Base-by-base conservation (phyloP, 2,797 vertebrate species). In the Craterocephalus amniculus region DNA sequence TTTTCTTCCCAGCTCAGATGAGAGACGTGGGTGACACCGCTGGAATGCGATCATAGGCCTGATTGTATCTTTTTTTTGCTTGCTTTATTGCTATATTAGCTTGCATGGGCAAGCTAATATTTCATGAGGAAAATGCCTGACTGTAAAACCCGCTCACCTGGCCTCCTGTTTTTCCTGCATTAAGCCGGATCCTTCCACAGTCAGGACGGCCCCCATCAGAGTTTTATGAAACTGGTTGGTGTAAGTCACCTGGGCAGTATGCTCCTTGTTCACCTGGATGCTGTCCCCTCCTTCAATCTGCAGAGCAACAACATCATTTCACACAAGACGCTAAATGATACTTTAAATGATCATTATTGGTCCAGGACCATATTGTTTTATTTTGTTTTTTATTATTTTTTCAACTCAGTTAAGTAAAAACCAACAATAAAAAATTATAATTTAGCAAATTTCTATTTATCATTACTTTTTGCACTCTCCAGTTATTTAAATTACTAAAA, bases 261-360 rank as follows among this genome's bases (percentile, higher is more conserved):
- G 13, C 62, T 82, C 34, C 61, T 40, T 78, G 48, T 63, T 81
- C 62, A 87, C 10, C 70, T 64, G 51, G 67, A 92, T 49, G 9
- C 8, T 49, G 77, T 87, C 76, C 0, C 88, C 90, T 27, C 85
- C 88, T 63, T 85, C 70, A 2, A 93, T 72, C 92, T 92, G 80
- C 7, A 55, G n/a, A 68, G 38, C 60, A 67, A 16, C 3, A 20
- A 59, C 13, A 59, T 1, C 4, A 34, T 32, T 32, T 74, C 38
- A 70, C 24, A 35, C 0, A 1, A 1, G 0, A 57, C 12, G 4
- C 55, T 1, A 10, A 35, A 43, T 48, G 10, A 51, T 14, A 49
- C 18, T 36, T 34, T n/a, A 52, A 4, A 11, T 6, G 8, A 49
- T 63, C 20, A 26, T 24, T n/a, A n/a, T n/a, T n/a, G n/a, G n/a